Percentiles rank a stretch among this genome's conserved stretches.
phyloP scores from a whole-genome alignment of 2,113 vertebrate genomes.

The Falco punctatus region DNA sequence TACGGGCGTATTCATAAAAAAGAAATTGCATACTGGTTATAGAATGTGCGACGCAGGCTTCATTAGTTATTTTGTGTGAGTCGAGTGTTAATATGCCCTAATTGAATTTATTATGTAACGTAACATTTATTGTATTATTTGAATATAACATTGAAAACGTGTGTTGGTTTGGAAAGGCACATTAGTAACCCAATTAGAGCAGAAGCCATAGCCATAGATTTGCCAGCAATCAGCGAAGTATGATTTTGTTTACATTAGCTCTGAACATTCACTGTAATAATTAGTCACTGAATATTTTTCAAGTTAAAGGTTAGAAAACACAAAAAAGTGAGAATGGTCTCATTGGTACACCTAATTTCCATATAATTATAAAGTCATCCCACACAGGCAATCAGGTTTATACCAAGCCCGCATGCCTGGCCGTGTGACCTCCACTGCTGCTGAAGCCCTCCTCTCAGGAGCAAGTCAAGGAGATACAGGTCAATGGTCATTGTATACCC shows the following conservation, averaged over 20 bases:
- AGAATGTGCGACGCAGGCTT: neutral
- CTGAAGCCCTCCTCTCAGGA: neutral
- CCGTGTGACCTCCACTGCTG: neutral
- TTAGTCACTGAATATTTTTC: neutral
- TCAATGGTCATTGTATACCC: neutral
- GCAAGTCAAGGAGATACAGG: neutral
- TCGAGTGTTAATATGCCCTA: neutral
- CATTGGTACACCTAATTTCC: neutral
- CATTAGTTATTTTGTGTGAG: neutral
- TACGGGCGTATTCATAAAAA: neutral
- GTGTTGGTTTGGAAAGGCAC: slow-evolving; percentile 40
- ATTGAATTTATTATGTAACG: neutral
- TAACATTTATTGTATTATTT: neutral
- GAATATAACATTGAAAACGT: neutral
- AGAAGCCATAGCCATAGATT: neutral
- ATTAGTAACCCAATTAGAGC: slow-evolving; percentile 21
- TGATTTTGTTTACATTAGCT: slow-evolving; percentile 2
- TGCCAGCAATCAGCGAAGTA: neutral
- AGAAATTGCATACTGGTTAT: neutral
- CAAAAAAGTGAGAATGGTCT: neutral
- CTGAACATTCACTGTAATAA: neutral
- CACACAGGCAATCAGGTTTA: neutral
- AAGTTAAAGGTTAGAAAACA: slow-evolving; percentile 14
- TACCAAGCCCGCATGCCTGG: neutral
- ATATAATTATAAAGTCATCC: neutral